A percentile compares a stretch with the other conserved stretches of the same genome.
phyloP scores from a whole-genome alignment of 2,797 vertebrate genomes.

The Oreortyx pictus region DNA sequence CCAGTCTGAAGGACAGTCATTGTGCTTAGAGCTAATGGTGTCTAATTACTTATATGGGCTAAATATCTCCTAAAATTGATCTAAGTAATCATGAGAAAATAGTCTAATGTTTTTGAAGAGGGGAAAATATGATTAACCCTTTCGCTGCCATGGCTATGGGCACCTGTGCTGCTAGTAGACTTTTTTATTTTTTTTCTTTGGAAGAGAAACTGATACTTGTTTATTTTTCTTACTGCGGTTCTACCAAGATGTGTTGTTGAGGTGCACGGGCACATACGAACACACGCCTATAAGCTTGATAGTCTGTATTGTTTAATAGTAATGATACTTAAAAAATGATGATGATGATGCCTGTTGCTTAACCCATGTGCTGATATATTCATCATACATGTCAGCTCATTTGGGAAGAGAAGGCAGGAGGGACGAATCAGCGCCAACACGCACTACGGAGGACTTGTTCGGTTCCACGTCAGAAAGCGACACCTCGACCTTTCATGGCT shows the following conservation, averaged over 20 bases:
- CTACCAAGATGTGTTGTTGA: constrained; percentile 32
- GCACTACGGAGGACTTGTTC: constrained; percentile 95
- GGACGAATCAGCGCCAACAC: constrained; percentile 84
- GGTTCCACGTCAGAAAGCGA: constrained; percentile 98
- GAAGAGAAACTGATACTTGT: constrained; percentile 30
- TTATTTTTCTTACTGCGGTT: constrained; percentile 47
- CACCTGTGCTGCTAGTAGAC: constrained; percentile 29
- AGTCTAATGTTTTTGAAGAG: constrained; percentile 57
- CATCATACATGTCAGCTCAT: constrained; percentile 90
- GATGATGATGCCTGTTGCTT: constrained; percentile 85
- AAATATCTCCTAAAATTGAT: constrained; percentile 47
- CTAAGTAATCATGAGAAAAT: constrained; percentile 28
- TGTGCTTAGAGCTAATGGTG: constrained; percentile 64
- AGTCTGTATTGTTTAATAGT: constrained; percentile 73
- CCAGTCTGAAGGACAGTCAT: constrained; percentile 70
- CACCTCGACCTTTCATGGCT: constrained; percentile 98
- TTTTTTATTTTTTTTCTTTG: background rate
- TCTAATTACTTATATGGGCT: constrained; percentile 48
- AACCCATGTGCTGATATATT: constrained; percentile 89
- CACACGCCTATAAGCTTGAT: constrained; percentile 43
- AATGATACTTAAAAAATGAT: constrained; percentile 78
- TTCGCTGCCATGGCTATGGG: constrained; percentile 75
- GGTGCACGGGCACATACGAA: constrained; percentile 15
- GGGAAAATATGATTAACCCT: constrained; percentile 70
- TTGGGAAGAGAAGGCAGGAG: constrained; percentile 90